Percentiles rank a stretch among this genome's conserved stretches.
These are phyloP conservation scores for Brachynemurus nebulosus DNA, from an alignment of 2,888 invertebrate genomes.

Conservation along the genomic window DNA sequence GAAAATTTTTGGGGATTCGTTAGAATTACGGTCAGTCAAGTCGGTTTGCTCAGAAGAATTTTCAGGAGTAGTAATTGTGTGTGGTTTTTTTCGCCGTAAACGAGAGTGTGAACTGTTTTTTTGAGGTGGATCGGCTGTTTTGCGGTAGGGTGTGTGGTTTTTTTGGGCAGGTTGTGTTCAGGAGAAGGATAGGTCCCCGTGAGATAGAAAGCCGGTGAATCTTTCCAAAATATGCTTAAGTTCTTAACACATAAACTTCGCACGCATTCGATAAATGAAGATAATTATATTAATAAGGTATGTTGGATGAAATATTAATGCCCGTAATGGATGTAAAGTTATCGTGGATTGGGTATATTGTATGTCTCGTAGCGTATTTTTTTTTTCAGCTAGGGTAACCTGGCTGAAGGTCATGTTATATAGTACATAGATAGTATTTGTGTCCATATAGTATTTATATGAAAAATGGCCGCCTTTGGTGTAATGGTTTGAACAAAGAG, in stretches of 20 bases:
- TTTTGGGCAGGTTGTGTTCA: neutral
- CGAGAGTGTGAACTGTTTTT: neutral
- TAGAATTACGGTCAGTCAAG: no score
- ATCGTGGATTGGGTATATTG: no score
- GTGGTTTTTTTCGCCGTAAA: no score
- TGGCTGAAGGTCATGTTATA: constrained; percentile 32
- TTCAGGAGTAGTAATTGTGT: no score
- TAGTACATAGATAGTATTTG: no score
- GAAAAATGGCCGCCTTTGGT: constrained; percentile 46
- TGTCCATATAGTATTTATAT: constrained; percentile 32
- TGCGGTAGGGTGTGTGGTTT: no score
- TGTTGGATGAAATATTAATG: constrained; percentile 34
- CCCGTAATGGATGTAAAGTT: no score
- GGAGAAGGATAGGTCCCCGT: neutral
- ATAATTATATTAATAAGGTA: constrained; percentile 62
- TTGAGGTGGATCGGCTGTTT: neutral
- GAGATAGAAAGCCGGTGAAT: neutral
- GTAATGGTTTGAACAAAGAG: constrained; percentile 48
- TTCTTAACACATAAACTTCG: constrained; percentile 74
- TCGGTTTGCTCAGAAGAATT: no score
- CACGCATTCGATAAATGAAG: constrained; percentile 76
- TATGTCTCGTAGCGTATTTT: constrained; percentile 15
- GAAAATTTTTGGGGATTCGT: no score
- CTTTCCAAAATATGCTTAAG: constrained; percentile 60
- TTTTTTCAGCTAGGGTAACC: constrained; percentile 24